A percentile compares a stretch with the other conserved stretches of the same genome.
These are phyloP conservation scores for Anguilla rostrata DNA, from an alignment of 2,113 vertebrate genomes.

Conservation along the genomic window DNA sequence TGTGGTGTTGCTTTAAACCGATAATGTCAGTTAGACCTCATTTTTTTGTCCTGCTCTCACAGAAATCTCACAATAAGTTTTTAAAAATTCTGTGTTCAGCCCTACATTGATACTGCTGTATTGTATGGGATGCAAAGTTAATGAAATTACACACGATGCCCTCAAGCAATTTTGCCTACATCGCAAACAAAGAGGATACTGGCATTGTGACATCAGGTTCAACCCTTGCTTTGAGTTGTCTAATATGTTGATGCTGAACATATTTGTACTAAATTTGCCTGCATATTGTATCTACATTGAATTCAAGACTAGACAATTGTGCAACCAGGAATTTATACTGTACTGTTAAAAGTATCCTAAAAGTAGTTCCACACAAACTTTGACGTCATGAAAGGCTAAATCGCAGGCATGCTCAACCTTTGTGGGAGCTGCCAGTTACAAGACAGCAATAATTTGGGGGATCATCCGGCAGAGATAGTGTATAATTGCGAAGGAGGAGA, in stretches of 20 bases:
- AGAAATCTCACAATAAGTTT: background rate
- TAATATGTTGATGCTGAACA: background rate
- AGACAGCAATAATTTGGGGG: background rate
- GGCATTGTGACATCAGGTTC: background rate
- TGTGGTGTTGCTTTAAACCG: background rate
- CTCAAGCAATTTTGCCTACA: too few species aligned
- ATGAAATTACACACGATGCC: too few species aligned
- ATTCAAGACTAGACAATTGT: background rate
- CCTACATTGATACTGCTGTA: background rate
- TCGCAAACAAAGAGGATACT: background rate
- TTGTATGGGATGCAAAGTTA: too few species aligned
- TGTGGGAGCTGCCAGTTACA: background rate
- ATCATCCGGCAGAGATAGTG: background rate
- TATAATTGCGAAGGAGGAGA: constrained; percentile 15
- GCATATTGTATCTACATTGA: background rate
- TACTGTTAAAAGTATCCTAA: background rate
- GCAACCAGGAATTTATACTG: background rate
- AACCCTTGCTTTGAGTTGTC: background rate
- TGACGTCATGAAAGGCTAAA: background rate
- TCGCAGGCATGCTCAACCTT: background rate
- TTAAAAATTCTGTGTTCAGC: too few species aligned
- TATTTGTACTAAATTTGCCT: background rate
- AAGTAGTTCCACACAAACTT: background rate
- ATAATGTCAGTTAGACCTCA: background rate
- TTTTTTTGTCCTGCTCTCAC: background rate